Percentiles rank a stretch among this genome's conserved stretches.
Conservation (phyloP, 2,113 vertebrate genomes). For the Poeciliopsis turrubarensis region DNA sequence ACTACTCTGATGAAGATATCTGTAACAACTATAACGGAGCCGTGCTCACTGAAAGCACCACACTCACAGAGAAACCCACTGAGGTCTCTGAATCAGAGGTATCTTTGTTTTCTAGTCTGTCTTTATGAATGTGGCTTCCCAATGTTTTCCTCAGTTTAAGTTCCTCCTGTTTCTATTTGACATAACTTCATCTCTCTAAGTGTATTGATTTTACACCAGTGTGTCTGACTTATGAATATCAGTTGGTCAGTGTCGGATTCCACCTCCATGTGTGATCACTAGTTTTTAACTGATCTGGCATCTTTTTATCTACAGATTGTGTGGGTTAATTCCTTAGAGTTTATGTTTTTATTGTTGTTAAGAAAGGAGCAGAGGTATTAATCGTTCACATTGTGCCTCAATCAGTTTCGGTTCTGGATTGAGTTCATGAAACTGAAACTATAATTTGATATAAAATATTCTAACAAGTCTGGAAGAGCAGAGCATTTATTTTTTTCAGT, state of each 20-base stretch:
- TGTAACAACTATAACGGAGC: constrained; percentile 93
- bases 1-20: constrained; percentile 95
- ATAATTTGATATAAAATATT: neutral
- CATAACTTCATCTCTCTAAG: neutral
- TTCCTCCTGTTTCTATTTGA: neutral
- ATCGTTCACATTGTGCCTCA: neutral
- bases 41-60: constrained; percentile 85
- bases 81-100: constrained; percentile 94
- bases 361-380: neutral
- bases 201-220: neutral
- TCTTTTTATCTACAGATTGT: neutral
- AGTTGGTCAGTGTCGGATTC: too few species aligned
- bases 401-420: neutral
- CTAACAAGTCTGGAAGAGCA: neutral
- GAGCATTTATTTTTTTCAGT: neutral
- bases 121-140: neutral
- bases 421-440: neutral
- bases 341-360: neutral
- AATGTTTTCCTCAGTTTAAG: neutral
- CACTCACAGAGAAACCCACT: constrained; percentile 87
- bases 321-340: neutral
- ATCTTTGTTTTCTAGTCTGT: constrained; percentile 22
- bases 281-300: neutral
- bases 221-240: neutral
- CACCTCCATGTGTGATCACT: neutral